A percentile compares a stretch with the other conserved stretches of the same genome.
These are phyloP conservation scores for Tachypleus tridentatus DNA, from an alignment of 1,140 invertebrate genomes.

Conservation along the genomic window DNA sequence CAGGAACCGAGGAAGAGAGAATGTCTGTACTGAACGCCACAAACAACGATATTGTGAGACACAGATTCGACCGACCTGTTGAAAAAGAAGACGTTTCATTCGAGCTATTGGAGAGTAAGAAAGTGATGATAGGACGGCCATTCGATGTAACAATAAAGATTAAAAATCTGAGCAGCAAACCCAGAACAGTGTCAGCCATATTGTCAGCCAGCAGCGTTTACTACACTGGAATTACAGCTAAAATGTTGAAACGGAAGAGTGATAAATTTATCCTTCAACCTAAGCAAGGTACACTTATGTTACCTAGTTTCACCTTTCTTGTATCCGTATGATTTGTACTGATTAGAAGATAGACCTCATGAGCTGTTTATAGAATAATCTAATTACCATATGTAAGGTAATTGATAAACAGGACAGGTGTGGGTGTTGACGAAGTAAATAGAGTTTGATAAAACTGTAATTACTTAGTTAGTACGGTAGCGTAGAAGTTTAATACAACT, in stretches of 20 bases:
- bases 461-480: too few relatives aligned
- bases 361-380: too few relatives aligned
- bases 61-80: slow-evolving; percentile 26
- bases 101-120: slow-evolving; percentile 64
- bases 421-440: too few relatives aligned
- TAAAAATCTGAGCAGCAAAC: slow-evolving; percentile 36
- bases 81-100: slow-evolving; percentile 74
- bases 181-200: slow-evolving; percentile 50
- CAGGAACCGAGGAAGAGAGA: slow-evolving; percentile 50
- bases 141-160: slow-evolving; percentile 38
- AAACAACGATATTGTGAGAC: slow-evolving; percentile 11
- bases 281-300: slow-evolving; percentile 20
- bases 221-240: slow-evolving; percentile 58
- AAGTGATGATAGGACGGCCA: slow-evolving; percentile 71
- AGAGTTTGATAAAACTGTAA: too few relatives aligned
- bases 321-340: too few relatives aligned
- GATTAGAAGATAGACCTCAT: too few relatives aligned
- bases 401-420: too few relatives aligned
- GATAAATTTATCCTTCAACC: slow-evolving; percentile 28
- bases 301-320: too few relatives aligned
- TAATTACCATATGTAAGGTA: too few relatives aligned
- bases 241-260: slow-evolving; percentile 51
- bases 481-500: too few relatives aligned
- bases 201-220: slow-evolving; percentile 54
- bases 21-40: slow-evolving; percentile 64